These are phyloP conservation scores for Luperina testacea DNA, from an alignment of 2,888 invertebrate species.

Conservation along the genomic window DNA sequence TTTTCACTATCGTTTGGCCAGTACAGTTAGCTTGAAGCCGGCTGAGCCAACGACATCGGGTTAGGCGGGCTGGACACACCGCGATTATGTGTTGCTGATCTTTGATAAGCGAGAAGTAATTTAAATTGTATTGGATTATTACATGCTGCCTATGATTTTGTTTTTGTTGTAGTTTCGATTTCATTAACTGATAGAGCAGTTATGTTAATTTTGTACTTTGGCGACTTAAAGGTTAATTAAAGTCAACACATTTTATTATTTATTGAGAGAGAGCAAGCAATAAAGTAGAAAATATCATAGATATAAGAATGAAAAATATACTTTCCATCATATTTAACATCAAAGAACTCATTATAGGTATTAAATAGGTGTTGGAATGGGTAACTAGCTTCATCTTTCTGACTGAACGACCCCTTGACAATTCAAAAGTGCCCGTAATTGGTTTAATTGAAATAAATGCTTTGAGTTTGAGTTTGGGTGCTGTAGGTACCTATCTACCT, in stretches of 20 bases:
- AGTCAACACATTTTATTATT: neutral
- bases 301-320: too few relatives aligned
- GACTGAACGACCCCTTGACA: too few relatives aligned
- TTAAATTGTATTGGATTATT: conserved; percentile 12
- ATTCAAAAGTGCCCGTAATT: too few relatives aligned
- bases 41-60: conserved; percentile 60
- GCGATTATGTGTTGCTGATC: conserved; percentile 27
- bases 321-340: neutral
- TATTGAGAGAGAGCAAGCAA: neutral
- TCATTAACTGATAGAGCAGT: conserved; percentile 10
- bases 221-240: neutral
- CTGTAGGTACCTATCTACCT: too few relatives aligned
- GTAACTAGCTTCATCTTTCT: too few relatives aligned
- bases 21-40: conserved; percentile 74
- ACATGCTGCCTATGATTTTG: neutral
- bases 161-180: conserved; percentile 31
- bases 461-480: too few relatives aligned
- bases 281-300: too few relatives aligned
- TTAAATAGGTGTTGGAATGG: too few relatives aligned
- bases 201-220: neutral
- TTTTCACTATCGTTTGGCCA: conserved; percentile 75
- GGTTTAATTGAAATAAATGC: too few relatives aligned
- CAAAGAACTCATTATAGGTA: neutral
- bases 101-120: conserved; percentile 30
- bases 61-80: conserved; percentile 46